A percentile compares a stretch with the other conserved stretches of the same genome.
Evolutionary conservation across 2,797 vertebrate genomes (phyloP).

Genomic region (Dermochelys coriacea): DNA sequence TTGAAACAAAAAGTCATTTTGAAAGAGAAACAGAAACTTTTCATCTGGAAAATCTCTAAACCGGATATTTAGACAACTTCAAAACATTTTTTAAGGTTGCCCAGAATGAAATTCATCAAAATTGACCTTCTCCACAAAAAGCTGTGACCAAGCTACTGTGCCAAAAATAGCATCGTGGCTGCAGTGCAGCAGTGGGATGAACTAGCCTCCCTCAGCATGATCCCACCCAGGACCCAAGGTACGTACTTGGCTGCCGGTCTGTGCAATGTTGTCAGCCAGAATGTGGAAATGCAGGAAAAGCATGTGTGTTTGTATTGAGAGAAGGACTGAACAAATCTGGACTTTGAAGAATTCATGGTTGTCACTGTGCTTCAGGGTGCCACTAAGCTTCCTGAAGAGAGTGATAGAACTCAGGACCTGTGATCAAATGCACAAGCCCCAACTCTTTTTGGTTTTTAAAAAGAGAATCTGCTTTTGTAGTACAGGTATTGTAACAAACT

Average conservation of each 20-base stretch:
- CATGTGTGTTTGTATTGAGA: background rate
- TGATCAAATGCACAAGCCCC: background rate
- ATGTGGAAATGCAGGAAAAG: background rate
- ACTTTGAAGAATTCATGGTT: no score
- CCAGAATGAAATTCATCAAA: background rate
- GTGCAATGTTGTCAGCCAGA: background rate
- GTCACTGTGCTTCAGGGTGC: background rate
- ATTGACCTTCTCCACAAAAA: background rate
- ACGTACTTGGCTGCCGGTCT: background rate
- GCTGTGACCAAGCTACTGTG: background rate
- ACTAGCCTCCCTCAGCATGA: background rate
- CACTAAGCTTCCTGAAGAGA: background rate
- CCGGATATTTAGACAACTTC: background rate
- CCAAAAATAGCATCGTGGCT: background rate
- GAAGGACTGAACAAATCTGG: no score
- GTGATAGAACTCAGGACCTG: background rate
- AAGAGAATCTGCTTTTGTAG: background rate
- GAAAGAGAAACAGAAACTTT: background rate
- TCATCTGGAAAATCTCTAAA: background rate
- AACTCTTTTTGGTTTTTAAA: no score
- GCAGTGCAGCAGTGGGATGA: background rate
- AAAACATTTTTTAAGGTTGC: background rate
- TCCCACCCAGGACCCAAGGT: background rate
- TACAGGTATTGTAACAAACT: background rate
- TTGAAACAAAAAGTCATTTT: background rate